phyloP scores from a whole-genome alignment of 2,888 invertebrate species.

The Glyphotaelius pellucidus region DNA sequence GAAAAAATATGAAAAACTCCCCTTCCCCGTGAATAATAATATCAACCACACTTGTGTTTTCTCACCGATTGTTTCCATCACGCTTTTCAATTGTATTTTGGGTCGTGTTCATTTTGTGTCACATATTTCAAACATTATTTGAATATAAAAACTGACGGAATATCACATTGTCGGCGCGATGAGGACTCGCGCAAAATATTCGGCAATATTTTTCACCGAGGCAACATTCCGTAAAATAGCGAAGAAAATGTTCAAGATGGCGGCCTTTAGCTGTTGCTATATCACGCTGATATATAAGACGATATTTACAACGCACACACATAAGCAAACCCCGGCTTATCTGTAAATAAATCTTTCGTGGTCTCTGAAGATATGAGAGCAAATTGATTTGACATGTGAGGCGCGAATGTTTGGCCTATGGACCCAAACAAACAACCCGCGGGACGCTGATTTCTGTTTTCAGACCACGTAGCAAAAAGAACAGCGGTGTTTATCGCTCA shows the following conservation, averaged over 20 bases:
- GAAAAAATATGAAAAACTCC: not conserved
- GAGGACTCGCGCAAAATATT: conserved; percentile 16
- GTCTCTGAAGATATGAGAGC: conserved; percentile 45
- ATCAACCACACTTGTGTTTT: conserved; percentile 2
- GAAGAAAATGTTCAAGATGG: conserved; percentile 38
- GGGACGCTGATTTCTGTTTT: conserved; percentile 7
- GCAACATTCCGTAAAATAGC: conserved; percentile 42
- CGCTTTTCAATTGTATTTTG: conserved; percentile 20
- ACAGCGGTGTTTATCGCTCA: not conserved
- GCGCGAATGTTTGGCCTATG: conserved; percentile 47
- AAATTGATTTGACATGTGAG: conserved; percentile 62
- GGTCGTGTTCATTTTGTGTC: conserved; percentile 14
- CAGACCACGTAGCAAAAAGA: conserved; percentile 27
- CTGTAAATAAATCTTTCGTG: conserved; percentile 48
- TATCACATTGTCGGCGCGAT: conserved; percentile 6
- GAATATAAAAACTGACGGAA: conserved; percentile 38
- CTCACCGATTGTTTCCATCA: conserved; percentile 7
- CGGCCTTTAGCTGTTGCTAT: conserved; percentile 32
- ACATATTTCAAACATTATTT: conserved; percentile 33
- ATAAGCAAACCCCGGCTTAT: conserved; percentile 41
- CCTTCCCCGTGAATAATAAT: not conserved
- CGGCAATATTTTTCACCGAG: not conserved
- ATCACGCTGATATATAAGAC: conserved; percentile 26
- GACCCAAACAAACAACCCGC: conserved; percentile 60
- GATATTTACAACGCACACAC: conserved; percentile 43